Evolutionary conservation across 2,797 vertebrate species (phyloP).

Genomic region (Catharus ustulatus): DNA sequence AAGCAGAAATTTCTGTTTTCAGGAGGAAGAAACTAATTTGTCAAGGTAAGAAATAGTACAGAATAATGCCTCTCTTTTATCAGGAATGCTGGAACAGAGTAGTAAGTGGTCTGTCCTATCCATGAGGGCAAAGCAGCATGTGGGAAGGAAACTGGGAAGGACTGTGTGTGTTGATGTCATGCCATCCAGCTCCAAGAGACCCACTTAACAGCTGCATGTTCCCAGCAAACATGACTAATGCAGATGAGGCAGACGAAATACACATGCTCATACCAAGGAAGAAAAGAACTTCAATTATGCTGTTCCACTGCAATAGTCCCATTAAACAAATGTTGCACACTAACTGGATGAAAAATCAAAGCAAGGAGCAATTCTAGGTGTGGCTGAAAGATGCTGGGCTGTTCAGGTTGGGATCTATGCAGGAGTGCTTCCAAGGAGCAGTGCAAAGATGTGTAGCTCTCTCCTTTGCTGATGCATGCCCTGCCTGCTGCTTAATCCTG

Average conservation of each 20-base stretch:
- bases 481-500: background rate
- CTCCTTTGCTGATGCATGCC: background rate
- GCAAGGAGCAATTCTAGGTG: background rate
- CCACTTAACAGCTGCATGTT: background rate
- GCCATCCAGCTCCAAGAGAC: background rate
- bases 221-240: background rate
- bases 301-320: background rate
- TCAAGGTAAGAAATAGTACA: background rate
- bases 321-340: background rate
- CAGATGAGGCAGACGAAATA: background rate
- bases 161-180: background rate
- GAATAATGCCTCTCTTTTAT: background rate
- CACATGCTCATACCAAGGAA: background rate
- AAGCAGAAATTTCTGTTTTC: background rate
- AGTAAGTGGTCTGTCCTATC: background rate
- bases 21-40: background rate
- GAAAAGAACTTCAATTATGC: background rate
- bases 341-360: background rate
- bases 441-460: background rate
- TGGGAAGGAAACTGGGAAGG: background rate
- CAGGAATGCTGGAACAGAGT: background rate
- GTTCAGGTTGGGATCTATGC: background rate
- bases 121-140: background rate
- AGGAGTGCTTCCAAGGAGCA: background rate
- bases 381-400: background rate